Percentiles rank a stretch among this genome's conserved stretches.
phyloP scores from a whole-genome alignment of 2,888 invertebrate species.

The Aricia artaxerxes region DNA sequence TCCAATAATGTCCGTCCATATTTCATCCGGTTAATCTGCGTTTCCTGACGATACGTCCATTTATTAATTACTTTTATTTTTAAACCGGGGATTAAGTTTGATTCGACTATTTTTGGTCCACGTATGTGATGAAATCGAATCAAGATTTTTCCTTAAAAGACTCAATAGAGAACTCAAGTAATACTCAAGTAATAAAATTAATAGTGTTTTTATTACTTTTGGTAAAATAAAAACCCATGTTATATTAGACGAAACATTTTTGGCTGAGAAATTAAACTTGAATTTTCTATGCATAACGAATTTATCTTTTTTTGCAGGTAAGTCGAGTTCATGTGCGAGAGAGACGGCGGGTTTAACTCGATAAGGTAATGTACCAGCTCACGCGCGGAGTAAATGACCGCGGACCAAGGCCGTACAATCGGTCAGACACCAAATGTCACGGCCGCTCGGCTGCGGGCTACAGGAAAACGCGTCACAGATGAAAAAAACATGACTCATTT shows the following conservation, averaged over 20 bases:
- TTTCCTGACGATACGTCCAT: not conserved
- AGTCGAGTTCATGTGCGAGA: constrained; percentile 33
- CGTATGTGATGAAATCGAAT: not conserved
- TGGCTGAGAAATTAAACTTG: not conserved
- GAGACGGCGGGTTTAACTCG: constrained; percentile 54
- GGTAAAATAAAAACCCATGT: not conserved
- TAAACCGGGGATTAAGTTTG: not conserved
- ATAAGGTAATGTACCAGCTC: constrained; percentile 62
- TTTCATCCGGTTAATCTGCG: constrained; percentile 19
- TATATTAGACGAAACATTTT: not conserved
- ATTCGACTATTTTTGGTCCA: constrained; percentile 1
- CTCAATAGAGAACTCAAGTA: not conserved
- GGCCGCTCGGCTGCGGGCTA: constrained; percentile 64
- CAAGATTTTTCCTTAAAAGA: not conserved
- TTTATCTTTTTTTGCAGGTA: constrained; percentile 33
- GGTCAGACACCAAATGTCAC: constrained; percentile 79
- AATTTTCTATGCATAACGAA: constrained; percentile 15
- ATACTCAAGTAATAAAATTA: not conserved
- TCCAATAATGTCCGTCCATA: constrained; percentile 26
- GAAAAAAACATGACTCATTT: constrained; percentile 68
- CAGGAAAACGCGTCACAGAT: constrained; percentile 72
- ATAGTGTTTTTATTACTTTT: not conserved
- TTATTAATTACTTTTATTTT: not conserved
- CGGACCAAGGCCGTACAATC: constrained; percentile 76
- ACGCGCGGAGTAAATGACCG: constrained; percentile 75